phyloP scores from a whole-genome alignment of 2,797 vertebrate species.

The Myiotriccus ornatus region DNA sequence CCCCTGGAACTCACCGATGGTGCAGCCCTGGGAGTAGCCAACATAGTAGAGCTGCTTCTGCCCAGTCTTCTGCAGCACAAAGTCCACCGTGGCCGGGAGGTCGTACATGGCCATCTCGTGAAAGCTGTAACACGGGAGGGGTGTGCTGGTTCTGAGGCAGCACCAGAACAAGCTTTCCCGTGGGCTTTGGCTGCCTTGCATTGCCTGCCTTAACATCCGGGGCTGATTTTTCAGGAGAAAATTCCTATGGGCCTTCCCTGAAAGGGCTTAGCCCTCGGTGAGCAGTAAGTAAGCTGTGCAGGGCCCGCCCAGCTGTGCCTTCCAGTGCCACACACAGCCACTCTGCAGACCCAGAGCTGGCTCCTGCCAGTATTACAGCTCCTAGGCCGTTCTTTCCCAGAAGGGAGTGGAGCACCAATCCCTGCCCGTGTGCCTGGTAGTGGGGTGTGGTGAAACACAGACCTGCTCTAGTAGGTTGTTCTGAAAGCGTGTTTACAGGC shows the following conservation, averaged over 20 bases:
- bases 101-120: slow-evolving; percentile 88
- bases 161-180: not conserved
- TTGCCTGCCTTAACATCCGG: not conserved
- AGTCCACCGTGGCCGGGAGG: slow-evolving; percentile 82
- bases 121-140: slow-evolving; percentile 72
- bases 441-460: not conserved
- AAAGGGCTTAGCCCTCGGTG: not conserved
- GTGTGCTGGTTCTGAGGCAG: not conserved
- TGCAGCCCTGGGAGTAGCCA: slow-evolving; percentile 87
- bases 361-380: not conserved
- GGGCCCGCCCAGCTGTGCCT: not conserved
- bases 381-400: not conserved
- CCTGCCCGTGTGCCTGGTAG: not conserved
- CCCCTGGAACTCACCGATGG: slow-evolving; percentile 72
- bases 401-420: not conserved
- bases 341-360: not conserved
- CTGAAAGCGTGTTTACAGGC: not conserved
- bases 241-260: not conserved
- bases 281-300: not conserved
- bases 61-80: slow-evolving; percentile 79
- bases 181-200: not conserved
- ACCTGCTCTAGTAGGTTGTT: not conserved
- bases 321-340: not conserved
- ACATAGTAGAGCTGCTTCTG: slow-evolving; percentile 84
- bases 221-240: not conserved